A percentile compares a stretch with the other conserved stretches of the same genome.
phyloP scores from a whole-genome alignment of 2,888 invertebrate species.

The Campopleginae sp. region DNA sequence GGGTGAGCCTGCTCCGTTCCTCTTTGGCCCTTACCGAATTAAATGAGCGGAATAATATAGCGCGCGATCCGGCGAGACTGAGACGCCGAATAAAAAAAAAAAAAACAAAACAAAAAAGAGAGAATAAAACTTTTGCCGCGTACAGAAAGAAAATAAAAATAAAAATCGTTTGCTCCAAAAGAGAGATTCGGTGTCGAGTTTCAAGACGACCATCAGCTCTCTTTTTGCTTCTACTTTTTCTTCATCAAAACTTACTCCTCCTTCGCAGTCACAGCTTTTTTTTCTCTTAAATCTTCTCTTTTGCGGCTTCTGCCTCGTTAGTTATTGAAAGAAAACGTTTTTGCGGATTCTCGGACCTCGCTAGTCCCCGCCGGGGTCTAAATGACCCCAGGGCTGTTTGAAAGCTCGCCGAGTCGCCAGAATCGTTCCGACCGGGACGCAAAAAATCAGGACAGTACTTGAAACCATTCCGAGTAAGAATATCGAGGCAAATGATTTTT shows the following conservation, averaged over 20 bases:
- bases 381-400: no score
- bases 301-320: constrained; percentile 1
- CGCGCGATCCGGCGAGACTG: constrained; percentile 39
- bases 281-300: constrained; percentile 26
- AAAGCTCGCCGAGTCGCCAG: no score
- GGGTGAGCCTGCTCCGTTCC: constrained; percentile 63
- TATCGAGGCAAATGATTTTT: no score
- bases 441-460: no score
- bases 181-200: constrained; percentile 68
- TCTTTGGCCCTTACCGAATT: constrained; percentile 32
- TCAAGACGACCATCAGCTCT: constrained; percentile 63
- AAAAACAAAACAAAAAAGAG: no score
- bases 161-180: constrained; percentile 61
- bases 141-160: constrained; percentile 10
- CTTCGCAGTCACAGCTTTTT: constrained; percentile 16
- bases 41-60: constrained; percentile 35
- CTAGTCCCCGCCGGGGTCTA: no score
- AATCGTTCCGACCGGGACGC: no score
- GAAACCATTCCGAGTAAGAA: no score
- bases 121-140: no score
- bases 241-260: constrained; percentile 40
- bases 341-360: constrained; percentile 1
- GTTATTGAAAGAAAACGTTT: constrained; percentile 15
- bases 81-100: constrained; percentile 42
- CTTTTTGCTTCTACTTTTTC: constrained; percentile 35